Percentiles rank a stretch among this genome's conserved stretches.
Evolutionary conservation across 2,113 vertebrate genomes (phyloP).

Genomic region (Scomber japonicus): DNA sequence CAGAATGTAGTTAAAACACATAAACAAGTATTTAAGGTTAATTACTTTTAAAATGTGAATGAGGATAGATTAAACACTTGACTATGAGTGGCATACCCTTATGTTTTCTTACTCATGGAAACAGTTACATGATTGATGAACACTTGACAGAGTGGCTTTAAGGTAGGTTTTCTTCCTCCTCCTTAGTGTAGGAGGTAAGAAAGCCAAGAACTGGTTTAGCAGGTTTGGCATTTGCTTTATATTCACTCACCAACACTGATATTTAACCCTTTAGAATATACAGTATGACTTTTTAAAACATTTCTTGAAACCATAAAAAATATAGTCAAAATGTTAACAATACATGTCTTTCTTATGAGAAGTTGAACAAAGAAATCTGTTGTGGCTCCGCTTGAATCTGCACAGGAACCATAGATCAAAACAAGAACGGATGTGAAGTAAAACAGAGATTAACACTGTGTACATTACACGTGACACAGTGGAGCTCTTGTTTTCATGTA

Average conservation of each 20-base stretch:
- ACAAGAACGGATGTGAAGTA: neutral
- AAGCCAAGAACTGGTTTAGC: slow-evolving; percentile 34
- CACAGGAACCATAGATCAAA: neutral
- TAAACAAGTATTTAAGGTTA: too few species aligned
- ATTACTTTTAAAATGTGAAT: neutral
- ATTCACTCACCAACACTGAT: neutral
- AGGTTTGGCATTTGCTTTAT: neutral
- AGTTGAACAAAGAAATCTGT: neutral
- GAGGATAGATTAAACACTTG: neutral
- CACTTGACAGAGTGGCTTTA: neutral
- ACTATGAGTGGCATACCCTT: neutral
- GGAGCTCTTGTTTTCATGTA: slow-evolving; percentile 21
- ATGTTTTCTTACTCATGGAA: neutral
- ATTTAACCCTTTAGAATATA: neutral
- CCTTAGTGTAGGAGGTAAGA: neutral
- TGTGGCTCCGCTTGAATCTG: neutral
- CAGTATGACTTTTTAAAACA: neutral
- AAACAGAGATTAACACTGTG: neutral
- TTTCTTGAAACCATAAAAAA: neutral
- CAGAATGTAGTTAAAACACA: neutral
- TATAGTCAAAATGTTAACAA: neutral
- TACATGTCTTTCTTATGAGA: neutral
- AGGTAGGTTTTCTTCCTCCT: neutral
- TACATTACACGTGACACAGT: slow-evolving; percentile 23
- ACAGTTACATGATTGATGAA: neutral